Conservation (phyloP, 2,888 invertebrate genomes). For the Campoplex nolae region DNA sequence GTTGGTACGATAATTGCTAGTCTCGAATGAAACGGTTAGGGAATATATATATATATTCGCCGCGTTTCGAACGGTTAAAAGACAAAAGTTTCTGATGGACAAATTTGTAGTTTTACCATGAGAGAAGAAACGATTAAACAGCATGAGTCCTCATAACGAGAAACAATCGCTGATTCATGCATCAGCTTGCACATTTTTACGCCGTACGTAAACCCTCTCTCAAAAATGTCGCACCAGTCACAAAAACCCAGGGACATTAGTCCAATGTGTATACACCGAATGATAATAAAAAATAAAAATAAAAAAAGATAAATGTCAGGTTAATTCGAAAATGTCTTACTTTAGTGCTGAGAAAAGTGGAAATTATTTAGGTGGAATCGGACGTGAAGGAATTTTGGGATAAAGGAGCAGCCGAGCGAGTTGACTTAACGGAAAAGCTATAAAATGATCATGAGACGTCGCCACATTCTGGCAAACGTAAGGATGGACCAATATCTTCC, state of each 20-base stretch:
- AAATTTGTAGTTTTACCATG: slow-evolving; percentile 34
- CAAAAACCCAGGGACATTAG: neutral
- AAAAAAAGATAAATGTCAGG: slow-evolving; percentile 1
- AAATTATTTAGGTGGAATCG: neutral
- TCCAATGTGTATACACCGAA: neutral
- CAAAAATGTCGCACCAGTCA: neutral
- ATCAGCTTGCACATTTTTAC: slow-evolving; percentile 2
- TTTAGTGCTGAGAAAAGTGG: neutral
- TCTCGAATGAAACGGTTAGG: slow-evolving; percentile 55
- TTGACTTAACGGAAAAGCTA: slow-evolving; percentile 17
- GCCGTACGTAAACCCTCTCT: neutral
- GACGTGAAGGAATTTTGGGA: neutral
- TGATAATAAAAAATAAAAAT: too few relatives aligned
- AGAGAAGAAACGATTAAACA: slow-evolving; percentile 21
- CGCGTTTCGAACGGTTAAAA: slow-evolving; percentile 17
- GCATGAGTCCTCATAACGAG: slow-evolving; percentile 3
- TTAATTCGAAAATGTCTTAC: neutral
- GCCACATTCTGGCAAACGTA: slow-evolving; percentile 42
- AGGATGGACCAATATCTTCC: neutral
- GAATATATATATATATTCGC: slow-evolving; percentile 29
- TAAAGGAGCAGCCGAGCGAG: neutral
- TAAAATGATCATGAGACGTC: slow-evolving; percentile 41
- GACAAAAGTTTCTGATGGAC: slow-evolving; percentile 34
- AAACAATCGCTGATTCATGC: slow-evolving; percentile 21
- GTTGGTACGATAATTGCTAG: slow-evolving; percentile 65